phyloP scores from a whole-genome alignment of 2,888 invertebrate genomes.

The Pharmacophagus antenor region DNA sequence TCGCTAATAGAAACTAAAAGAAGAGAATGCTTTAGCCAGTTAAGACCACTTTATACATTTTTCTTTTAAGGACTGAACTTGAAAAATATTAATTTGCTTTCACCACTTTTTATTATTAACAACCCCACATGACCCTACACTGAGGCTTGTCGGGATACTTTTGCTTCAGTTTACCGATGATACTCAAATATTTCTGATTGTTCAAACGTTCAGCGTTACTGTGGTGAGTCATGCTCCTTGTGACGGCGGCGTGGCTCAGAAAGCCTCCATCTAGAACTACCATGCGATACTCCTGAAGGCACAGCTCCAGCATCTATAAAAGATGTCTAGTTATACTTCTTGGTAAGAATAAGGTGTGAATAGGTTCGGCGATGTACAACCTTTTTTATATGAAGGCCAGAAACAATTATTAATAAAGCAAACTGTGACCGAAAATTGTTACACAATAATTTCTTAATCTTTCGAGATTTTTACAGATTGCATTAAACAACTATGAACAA shows the following conservation, averaged over 20 bases:
- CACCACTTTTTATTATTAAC: conserved; percentile 19
- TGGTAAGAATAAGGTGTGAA: too few relatives aligned
- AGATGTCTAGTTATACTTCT: conserved; percentile 19
- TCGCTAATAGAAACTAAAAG: too few relatives aligned
- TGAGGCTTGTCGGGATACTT: conserved; percentile 72
- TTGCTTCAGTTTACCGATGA: conserved; percentile 65
- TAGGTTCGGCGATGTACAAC: too few relatives aligned
- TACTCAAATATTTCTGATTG: conserved; percentile 67
- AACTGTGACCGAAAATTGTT: too few relatives aligned
- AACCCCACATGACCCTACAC: conserved; percentile 59
- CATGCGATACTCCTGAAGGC: conserved; percentile 86
- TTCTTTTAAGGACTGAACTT: neutral
- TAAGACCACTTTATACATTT: too few relatives aligned
- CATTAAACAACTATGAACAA: too few relatives aligned
- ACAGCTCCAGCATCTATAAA: conserved; percentile 87
- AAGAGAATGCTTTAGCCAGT: too few relatives aligned
- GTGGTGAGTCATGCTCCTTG: conserved; percentile 52
- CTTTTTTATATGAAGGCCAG: too few relatives aligned
- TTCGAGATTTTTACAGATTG: too few relatives aligned
- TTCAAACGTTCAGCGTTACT: conserved; percentile 59
- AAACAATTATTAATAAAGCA: too few relatives aligned
- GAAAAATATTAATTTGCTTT: neutral
- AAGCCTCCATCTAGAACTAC: conserved; percentile 87
- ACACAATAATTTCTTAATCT: too few relatives aligned
- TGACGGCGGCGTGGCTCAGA: conserved; percentile 83